Conservation (phyloP, 2,888 invertebrate species). For the Fragum whitleyi region DNA sequence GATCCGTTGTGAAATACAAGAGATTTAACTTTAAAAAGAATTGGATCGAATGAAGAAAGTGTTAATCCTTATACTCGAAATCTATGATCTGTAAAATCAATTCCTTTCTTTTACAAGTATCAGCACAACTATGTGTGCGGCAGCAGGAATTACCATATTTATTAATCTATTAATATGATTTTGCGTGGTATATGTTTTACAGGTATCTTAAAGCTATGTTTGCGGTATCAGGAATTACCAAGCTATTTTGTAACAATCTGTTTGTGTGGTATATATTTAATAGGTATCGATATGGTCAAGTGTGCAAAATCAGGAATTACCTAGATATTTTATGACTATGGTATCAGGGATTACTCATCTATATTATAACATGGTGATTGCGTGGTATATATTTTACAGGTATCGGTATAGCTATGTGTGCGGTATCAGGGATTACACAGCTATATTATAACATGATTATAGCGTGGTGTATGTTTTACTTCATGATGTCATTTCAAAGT, state of each 20-base stretch:
- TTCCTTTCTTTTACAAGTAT: no score
- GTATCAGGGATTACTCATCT: conserved; percentile 70
- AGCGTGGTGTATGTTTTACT: conserved; percentile 75
- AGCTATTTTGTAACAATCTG: conserved; percentile 76
- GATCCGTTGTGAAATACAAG: no score
- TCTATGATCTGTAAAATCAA: no score
- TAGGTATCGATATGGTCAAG: conserved; percentile 21
- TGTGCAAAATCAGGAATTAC: neutral
- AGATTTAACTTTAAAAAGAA: no score
- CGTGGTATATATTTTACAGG: conserved; percentile 48
- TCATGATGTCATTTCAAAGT: conserved; percentile 72
- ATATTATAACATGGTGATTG: conserved; percentile 55
- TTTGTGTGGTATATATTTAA: conserved; percentile 75
- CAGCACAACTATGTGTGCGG: conserved; percentile 70
- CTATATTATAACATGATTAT: conserved; percentile 78
- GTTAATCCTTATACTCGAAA: no score
- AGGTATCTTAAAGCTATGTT: conserved; percentile 63
- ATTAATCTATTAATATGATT: conserved; percentile 77
- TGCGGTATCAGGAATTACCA: conserved; percentile 68
- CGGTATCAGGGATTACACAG: conserved; percentile 69
- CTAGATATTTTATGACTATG: neutral
- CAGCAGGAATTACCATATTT: conserved; percentile 69
- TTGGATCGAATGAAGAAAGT: no score
- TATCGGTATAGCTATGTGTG: conserved; percentile 71
- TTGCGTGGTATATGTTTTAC: conserved; percentile 74